These are phyloP conservation scores for Aegithalos caudatus DNA, from an alignment of 2,113 vertebrate genomes.

Conservation along the genomic window DNA sequence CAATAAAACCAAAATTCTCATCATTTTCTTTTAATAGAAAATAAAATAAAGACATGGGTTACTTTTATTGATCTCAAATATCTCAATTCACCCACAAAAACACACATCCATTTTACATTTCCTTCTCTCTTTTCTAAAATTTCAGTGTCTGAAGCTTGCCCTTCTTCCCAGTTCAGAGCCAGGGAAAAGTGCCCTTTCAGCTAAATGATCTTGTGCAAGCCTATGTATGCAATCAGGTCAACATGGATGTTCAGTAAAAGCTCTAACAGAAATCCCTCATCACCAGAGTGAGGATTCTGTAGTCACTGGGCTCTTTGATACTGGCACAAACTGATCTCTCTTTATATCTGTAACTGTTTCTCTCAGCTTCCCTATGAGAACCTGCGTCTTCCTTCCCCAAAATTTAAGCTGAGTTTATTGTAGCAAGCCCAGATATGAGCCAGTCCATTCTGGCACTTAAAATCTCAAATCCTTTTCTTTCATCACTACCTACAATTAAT, in stretches of 20 bases:
- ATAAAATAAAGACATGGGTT: background rate
- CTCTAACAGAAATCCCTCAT: background rate
- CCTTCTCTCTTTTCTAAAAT: background rate
- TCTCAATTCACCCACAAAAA: background rate
- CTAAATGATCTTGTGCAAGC: background rate
- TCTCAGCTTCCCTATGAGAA: background rate
- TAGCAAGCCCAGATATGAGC: background rate
- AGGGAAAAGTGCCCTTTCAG: background rate
- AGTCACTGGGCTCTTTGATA: background rate
- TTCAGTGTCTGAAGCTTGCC: background rate
- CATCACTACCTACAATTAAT: background rate
- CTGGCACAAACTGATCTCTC: background rate
- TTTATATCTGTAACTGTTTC: background rate
- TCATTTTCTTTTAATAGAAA: background rate
- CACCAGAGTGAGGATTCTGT: background rate
- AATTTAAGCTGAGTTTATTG: background rate
- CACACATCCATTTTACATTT: background rate
- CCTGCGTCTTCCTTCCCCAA: background rate
- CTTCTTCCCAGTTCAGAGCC: background rate
- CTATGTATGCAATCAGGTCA: background rate
- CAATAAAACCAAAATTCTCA: background rate
- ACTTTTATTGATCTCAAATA: background rate
- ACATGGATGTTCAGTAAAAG: fast-evolving
- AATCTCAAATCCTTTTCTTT: background rate
- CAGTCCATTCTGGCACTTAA: background rate